Base-by-base conservation (phyloP, 2,113 vertebrate species). In the Podiceps cristatus region DNA sequence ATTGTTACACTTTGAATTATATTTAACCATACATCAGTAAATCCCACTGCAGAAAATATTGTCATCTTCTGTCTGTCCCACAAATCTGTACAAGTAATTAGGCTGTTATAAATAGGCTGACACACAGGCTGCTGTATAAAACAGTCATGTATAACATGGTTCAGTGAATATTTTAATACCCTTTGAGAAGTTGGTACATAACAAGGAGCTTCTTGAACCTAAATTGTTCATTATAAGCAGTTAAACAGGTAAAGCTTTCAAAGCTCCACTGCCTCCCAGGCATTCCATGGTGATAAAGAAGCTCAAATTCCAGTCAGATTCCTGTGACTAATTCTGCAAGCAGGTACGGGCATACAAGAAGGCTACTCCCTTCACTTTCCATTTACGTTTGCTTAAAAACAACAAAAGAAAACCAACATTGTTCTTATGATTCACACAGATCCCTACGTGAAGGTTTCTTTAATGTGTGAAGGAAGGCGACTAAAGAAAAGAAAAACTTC, bases 401-500 rank as follows among this genome's bases (percentile, higher is more conserved):
- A 53, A 76, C 45, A 73, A 95, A 76, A 94, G 22, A 86, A 68
- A 75, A 72, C 44, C 68, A 92, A 22, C 45, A 0, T 53, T 94
- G 18, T 97, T 97, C 89, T 97, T 93, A 2, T 95, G 86, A 62
- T 96, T 97, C 88, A 60, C 79, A 52, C 97, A 99, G 99, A 99
- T 98, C 99, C 99, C 42, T 99, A 99, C 8, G 99, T 99, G 96
- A 99, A 99, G 97, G 99, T 99, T 96, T 99, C 99, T 17, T 96
- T 99, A 86, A 99, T 99, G 99, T 99, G 99, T 92, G 99, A 99
- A 18, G 99, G 99, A 88, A 99, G 99, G 45, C 98, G 99, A 83
- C 98, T 99, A 92, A 99, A 99, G 98, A 99, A 99, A 97, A 99
- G 99, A 93, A 99, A 99, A 98, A 99, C 99, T 8, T 99, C 99